phyloP scores from a whole-genome alignment of 2,113 vertebrate genomes.

The Heloderma charlesbogerti region DNA sequence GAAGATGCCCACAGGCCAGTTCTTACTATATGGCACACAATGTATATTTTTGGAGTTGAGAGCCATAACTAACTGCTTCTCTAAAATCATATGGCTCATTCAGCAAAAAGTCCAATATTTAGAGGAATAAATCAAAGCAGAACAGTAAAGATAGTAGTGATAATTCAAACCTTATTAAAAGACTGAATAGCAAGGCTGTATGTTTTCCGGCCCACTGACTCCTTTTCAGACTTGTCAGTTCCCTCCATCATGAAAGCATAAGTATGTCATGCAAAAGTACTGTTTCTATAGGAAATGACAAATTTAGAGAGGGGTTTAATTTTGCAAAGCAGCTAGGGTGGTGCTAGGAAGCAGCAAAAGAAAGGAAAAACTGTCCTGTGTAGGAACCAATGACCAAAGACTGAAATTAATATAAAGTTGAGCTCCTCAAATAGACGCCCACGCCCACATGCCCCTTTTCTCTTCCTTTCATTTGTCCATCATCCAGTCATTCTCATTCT shows the following conservation, averaged over 20 bases:
- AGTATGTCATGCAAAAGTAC: conserved; percentile 11
- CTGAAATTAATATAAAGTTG: neutral
- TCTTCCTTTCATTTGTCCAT: too few relatives aligned
- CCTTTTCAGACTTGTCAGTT: conserved; percentile 24
- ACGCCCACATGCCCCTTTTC: too few relatives aligned
- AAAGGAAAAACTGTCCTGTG: too few relatives aligned
- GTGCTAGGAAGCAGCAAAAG: neutral
- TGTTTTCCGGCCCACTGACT: neutral
- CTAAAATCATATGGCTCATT: neutral
- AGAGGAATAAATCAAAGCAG: conserved; percentile 26
- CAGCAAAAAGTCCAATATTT: conserved; percentile 31
- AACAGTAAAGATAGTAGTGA: neutral
- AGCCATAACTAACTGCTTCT: neutral
- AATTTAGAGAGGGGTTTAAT: neutral
- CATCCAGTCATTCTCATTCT: too few relatives aligned
- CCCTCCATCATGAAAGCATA: conserved; percentile 10
- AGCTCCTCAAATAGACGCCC: neutral
- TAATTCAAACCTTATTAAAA: conserved; percentile 33
- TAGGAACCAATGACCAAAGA: conserved; percentile 4
- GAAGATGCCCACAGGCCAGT: conserved; percentile 8
- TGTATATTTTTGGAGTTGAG: neutral
- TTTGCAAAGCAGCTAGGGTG: neutral
- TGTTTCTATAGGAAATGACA: conserved; percentile 3
- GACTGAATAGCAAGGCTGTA: neutral
- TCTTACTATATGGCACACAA: conserved; percentile 18